phyloP scores from a whole-genome alignment of 2,113 vertebrate species.

The Dasypus novemcinctus region DNA sequence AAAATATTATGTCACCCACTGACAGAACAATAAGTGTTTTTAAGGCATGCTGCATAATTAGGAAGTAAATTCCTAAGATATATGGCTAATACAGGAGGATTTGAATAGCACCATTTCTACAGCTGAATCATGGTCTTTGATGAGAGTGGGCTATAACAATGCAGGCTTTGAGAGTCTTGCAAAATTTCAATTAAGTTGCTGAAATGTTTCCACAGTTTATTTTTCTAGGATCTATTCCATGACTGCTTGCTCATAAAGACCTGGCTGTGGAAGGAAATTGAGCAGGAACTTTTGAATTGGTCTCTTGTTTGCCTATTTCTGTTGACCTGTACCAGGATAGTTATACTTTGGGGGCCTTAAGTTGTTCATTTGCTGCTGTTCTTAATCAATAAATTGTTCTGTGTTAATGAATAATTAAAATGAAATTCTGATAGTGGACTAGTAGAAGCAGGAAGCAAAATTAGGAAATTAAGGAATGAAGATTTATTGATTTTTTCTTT shows the following conservation, averaged over 20 bases:
- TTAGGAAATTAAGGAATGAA: neutral
- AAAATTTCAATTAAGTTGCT: slow-evolving; percentile 82
- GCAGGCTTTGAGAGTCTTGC: slow-evolving; percentile 86
- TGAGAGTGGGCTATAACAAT: slow-evolving; percentile 85
- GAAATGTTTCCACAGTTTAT: slow-evolving; percentile 86
- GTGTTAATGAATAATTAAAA: slow-evolving; percentile 53
- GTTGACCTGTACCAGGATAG: slow-evolving; percentile 6
- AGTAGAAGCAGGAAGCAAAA: slow-evolving; percentile 33
- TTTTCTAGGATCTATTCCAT: slow-evolving; percentile 88
- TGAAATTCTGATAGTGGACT: slow-evolving; percentile 25
- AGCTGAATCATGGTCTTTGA: slow-evolving; percentile 85
- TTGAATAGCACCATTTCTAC: slow-evolving; percentile 72
- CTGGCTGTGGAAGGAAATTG: slow-evolving; percentile 79
- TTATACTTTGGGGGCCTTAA: slow-evolving; percentile 1
- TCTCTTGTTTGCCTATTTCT: slow-evolving; percentile 77
- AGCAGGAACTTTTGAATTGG: slow-evolving; percentile 81
- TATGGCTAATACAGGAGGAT: slow-evolving; percentile 43
- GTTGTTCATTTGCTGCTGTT: slow-evolving; percentile 25
- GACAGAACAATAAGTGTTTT: slow-evolving; percentile 64
- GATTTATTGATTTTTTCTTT: slow-evolving; percentile 41
- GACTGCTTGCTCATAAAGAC: slow-evolving; percentile 81
- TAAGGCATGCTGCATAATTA: neutral
- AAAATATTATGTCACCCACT: slow-evolving; percentile 32
- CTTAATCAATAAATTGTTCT: slow-evolving; percentile 39
- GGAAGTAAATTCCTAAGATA: slow-evolving; percentile 63